Percentiles rank a stretch among this genome's conserved stretches.
Evolutionary conservation across 35 echinoderm and acorn worm genomes (phyloP).

Genomic region (Heliocidaris erythrogramma): DNA sequence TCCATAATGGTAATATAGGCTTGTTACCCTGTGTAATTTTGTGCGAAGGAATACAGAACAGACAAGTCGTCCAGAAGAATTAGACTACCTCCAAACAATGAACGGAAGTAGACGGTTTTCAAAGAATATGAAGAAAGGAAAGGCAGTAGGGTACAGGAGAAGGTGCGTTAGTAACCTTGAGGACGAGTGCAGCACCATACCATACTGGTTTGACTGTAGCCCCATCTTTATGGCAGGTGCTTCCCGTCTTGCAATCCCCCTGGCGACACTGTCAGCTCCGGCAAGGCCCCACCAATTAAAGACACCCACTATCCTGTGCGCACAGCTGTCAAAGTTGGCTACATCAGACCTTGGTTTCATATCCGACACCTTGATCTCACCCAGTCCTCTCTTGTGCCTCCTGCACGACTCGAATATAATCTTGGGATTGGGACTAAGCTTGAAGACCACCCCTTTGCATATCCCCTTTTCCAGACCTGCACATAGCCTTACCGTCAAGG

Average conservation of each 20-base stretch:
- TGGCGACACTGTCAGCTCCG: conserved; percentile 32
- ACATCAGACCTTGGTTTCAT: conserved; percentile 10
- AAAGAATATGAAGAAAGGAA: background rate
- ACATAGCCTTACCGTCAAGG: background rate
- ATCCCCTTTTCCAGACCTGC: background rate
- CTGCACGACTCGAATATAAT: background rate
- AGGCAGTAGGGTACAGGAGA: background rate
- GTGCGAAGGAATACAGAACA: background rate
- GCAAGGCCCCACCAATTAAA: conserved; percentile 41
- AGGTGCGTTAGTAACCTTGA: background rate
- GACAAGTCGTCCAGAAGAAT: background rate
- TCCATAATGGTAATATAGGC: background rate
- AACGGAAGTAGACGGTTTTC: background rate
- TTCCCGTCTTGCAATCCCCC: conserved; percentile 19
- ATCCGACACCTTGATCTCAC: conserved; percentile 21
- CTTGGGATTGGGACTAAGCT: background rate
- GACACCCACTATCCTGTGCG: conserved; percentile 45
- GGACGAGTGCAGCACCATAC: background rate
- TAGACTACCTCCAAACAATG: background rate
- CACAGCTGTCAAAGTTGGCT: conserved; percentile 40
- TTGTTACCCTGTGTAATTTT: background rate
- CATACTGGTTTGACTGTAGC: background rate
- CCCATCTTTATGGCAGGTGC: background rate
- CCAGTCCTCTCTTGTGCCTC: background rate
- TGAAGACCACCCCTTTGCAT: background rate